Evolutionary conservation across 2,797 vertebrate genomes (phyloP).

Genomic region (Molothrus aeneus): DNA sequence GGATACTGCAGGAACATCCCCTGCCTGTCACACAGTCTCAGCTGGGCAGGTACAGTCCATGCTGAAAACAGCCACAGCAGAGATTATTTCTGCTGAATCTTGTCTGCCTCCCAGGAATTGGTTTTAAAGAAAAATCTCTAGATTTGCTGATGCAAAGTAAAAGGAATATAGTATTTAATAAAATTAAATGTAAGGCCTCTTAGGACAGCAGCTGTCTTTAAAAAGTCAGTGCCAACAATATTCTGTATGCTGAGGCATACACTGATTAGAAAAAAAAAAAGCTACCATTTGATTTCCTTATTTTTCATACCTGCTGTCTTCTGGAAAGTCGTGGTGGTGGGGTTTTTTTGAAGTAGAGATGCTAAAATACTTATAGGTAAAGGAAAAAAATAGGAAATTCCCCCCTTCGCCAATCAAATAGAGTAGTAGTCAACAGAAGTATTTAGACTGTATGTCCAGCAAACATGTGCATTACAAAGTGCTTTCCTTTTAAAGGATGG

Average conservation of each 20-base stretch:
- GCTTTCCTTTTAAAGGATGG: constrained; percentile 51
- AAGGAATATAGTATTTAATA: constrained; percentile 16
- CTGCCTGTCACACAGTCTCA: background rate
- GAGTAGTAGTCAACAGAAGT: background rate
- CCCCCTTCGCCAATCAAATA: background rate
- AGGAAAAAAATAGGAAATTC: constrained; percentile 16
- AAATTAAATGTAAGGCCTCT: constrained; percentile 62
- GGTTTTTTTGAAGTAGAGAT: background rate
- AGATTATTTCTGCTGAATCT: background rate
- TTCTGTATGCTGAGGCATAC: background rate
- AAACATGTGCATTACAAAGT: constrained; percentile 26
- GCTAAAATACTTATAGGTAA: background rate
- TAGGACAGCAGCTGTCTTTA: constrained; percentile 28
- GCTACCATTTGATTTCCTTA: background rate
- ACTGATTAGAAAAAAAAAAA: background rate
- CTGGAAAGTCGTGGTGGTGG: background rate
- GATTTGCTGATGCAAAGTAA: constrained; percentile 3
- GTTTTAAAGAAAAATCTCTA: background rate
- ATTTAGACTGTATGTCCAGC: background rate
- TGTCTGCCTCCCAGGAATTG: background rate
- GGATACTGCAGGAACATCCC: background rate
- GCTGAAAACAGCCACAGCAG: background rate
- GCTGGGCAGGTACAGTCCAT: background rate
- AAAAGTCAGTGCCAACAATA: constrained; percentile 10
- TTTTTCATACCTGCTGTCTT: background rate